phyloP scores from a whole-genome alignment of 2,797 vertebrate genomes.

The Pristis pectinata region DNA sequence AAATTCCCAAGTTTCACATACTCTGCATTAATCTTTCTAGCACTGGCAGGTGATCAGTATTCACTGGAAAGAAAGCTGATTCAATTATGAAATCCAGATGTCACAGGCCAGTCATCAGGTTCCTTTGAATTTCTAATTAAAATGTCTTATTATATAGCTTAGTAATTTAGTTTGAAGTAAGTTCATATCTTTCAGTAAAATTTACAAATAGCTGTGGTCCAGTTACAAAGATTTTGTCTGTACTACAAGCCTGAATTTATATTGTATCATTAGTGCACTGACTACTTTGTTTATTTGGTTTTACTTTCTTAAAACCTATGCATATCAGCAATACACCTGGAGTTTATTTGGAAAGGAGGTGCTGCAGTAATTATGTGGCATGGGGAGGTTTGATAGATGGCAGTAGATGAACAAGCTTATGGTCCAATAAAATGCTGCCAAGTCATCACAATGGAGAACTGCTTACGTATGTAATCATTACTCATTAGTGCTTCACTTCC shows the following conservation, averaged over 20 bases:
- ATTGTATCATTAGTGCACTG: neutral
- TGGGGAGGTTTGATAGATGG: neutral
- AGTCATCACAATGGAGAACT: neutral
- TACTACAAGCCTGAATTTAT: neutral
- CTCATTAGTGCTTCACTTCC: neutral
- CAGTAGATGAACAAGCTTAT: neutral
- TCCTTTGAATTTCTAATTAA: neutral
- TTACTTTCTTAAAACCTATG: neutral
- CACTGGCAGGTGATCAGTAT: neutral
- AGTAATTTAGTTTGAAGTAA: neutral
- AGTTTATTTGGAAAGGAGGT: neutral
- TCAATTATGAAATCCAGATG: neutral
- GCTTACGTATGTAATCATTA: neutral
- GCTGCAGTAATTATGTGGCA: constrained; percentile 24
- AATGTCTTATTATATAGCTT: neutral
- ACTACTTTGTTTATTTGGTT: neutral
- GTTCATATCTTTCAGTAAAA: neutral
- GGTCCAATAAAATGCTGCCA: constrained; percentile 37
- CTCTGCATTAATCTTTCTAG: neutral
- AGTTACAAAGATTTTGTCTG: neutral
- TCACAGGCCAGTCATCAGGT: too few species aligned
- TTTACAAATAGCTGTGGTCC: neutral
- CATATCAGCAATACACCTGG: neutral
- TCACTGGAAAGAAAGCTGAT: neutral
- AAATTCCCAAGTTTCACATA: neutral